phyloP scores from a whole-genome alignment of 2,113 vertebrate genomes.

The Chelonoidis abingdonii region DNA sequence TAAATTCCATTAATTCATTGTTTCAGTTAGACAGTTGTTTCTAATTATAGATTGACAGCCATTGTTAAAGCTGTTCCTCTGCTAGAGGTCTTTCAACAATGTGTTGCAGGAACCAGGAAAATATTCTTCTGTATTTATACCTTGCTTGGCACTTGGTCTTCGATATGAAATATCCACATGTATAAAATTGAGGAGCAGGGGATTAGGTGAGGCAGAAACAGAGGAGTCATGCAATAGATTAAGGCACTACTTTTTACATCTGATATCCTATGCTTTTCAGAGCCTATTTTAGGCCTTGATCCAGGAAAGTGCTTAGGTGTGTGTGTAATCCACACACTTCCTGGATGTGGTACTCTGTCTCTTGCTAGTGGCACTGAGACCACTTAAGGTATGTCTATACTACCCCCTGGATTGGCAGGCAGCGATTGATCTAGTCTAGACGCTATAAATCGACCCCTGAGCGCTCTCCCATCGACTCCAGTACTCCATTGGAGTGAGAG shows the following conservation, averaged over 20 bases:
- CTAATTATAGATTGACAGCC: background rate
- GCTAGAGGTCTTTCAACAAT: background rate
- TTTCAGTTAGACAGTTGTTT: background rate
- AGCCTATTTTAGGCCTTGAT: background rate
- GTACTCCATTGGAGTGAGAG: too few species aligned
- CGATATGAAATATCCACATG: background rate
- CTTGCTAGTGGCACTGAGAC: too few species aligned
- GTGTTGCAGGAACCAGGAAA: background rate
- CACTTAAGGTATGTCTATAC: too few species aligned
- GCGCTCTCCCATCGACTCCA: too few species aligned
- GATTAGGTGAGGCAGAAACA: background rate
- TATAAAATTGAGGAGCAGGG: background rate
- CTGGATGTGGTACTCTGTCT: too few species aligned
- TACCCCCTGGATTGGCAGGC: too few species aligned
- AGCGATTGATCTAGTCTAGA: too few species aligned
- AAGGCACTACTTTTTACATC: too few species aligned
- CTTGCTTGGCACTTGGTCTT: background rate
- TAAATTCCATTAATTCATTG: background rate
- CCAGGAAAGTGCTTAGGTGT: background rate
- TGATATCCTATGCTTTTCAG: background rate
- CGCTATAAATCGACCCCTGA: too few species aligned
- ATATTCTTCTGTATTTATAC: background rate
- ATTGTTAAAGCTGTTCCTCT: background rate
- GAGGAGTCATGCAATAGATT: background rate
- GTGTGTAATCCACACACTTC: too few species aligned